Conservation (phyloP, 2,797 vertebrate species). For the Dicrostonyx torquatus region DNA sequence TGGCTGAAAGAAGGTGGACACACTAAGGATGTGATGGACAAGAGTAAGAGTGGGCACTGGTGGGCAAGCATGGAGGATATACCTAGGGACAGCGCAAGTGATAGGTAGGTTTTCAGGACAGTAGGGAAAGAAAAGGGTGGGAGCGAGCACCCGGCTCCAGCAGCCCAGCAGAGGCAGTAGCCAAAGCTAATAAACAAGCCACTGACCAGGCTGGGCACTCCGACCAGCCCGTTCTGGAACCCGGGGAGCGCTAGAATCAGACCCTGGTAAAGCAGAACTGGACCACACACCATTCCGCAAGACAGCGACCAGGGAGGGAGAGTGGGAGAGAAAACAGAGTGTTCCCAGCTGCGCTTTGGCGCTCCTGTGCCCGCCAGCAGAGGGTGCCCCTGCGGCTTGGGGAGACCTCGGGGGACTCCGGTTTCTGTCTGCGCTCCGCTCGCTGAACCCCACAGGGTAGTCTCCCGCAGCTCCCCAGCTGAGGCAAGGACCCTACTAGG, state of each 20-base stretch:
- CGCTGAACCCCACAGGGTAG: not conserved
- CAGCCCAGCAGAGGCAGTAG: not conserved
- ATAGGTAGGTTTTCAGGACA: not conserved
- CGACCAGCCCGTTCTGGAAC: not conserved
- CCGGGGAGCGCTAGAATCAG: not conserved
- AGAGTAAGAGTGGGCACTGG: not conserved
- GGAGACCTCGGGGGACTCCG: slow-evolving; percentile 45
- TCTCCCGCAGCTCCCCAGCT: not conserved
- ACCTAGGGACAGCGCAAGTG: not conserved
- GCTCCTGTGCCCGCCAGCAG: slow-evolving; percentile 58
- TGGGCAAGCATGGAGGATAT: not conserved
- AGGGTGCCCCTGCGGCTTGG: slow-evolving; percentile 61
- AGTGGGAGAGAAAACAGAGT: not conserved
- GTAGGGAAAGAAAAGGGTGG: not conserved
- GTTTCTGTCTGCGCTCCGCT: not conserved
- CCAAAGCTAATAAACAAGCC: not conserved
- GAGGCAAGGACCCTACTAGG: not conserved
- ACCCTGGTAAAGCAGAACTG: not conserved
- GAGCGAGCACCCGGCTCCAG: not conserved
- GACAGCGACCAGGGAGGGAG: too few species aligned
- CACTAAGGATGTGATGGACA: not conserved
- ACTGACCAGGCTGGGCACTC: not conserved
- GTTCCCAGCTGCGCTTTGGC: not conserved
- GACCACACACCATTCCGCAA: not conserved
- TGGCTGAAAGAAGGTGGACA: not conserved